phyloP scores from a whole-genome alignment of 2,888 invertebrate genomes.

The Macropis europaea region DNA sequence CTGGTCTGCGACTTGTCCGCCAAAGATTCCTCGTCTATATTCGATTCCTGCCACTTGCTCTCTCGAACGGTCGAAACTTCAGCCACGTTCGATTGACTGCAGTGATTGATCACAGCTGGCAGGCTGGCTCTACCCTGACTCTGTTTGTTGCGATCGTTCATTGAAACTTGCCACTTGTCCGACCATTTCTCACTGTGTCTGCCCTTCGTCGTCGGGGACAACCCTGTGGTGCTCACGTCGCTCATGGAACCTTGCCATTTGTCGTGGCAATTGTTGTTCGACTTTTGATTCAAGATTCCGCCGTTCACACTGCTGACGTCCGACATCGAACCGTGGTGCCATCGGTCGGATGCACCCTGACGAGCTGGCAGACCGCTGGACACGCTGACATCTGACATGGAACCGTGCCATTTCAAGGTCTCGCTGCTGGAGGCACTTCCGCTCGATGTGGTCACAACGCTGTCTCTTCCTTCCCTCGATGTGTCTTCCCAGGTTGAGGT shows the following conservation, averaged over 20 bases:
- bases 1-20: conserved; percentile 54
- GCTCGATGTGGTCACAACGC: conserved; percentile 84
- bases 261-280: conserved; percentile 60
- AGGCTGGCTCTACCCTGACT: conserved; percentile 56
- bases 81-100: conserved; percentile 53
- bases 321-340: conserved; percentile 76
- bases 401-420: conserved; percentile 88
- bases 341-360: conserved; percentile 64
- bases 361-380: conserved; percentile 75
- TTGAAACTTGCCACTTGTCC: conserved; percentile 74
- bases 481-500: conserved; percentile 80
- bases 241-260: conserved; percentile 85
- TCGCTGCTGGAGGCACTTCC: conserved; percentile 87
- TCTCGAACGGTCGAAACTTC: conserved; percentile 62
- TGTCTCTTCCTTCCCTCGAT: conserved; percentile 82
- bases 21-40: conserved; percentile 66
- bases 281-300: conserved; percentile 59
- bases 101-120: conserved; percentile 67
- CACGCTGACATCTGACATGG: conserved; percentile 82
- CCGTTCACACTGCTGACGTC: conserved; percentile 75
- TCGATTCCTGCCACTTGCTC: conserved; percentile 72
- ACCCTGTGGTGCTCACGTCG: conserved; percentile 81
- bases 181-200: conserved; percentile 63
- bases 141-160: conserved; percentile 74
- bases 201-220: conserved; percentile 53